Base-by-base conservation (phyloP, 37 sponge, comb jelly and placozoan genomes). In the Axinella damicornis region DNA sequence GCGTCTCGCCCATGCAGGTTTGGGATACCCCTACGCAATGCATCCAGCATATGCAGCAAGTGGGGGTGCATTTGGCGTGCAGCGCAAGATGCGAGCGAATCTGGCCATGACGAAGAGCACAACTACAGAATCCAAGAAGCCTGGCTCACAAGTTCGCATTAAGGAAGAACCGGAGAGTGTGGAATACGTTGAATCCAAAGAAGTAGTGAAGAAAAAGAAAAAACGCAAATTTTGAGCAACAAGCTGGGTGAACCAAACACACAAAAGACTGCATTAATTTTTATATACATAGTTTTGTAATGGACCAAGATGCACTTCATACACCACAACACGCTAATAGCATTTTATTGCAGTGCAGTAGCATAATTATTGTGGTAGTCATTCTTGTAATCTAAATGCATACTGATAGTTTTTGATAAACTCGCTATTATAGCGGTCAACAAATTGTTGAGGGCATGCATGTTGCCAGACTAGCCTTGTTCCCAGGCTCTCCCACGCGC, bases 131-230 rank as follows among this genome's bases (percentile, higher is more conserved):
- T 2, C 37, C 37, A 2, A 56, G 33, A 76, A 76, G 31, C 13
- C 35, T 13, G 57, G 21, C 30, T 52, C 18, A 73, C 54, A 53
- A 40, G 62, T 61, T 61, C 62, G 62, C n/a, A 61, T 61, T 5
- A 22, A 61, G 25, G 62, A 61, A 14, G 62, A 61, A 25, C 13
- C n/a, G 14, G 62, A 22, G 62, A 2, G 5, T 14, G 5, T 25
- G n/a, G 62, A 14, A 14, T 61, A 46, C 9, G 9, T 46, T 46
- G 6, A 61, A 5, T 61, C n/a, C 62, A 14, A 61, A 25, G 4
- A 61, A 14, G 62, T 27, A 12, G 62, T 15, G 53, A 71, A 71
- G 25, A 71, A 71, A 24, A 71, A 71, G 53, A 68, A 68, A 32
- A 35, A 21, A 21, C 33, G 25, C 24, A 71, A 71, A 41, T 41